Evolutionary conservation across 1,140 invertebrate genomes (phyloP), one percentile per base, ranked within the genome.

Genomic region (Hyles vespertilio): DNA sequence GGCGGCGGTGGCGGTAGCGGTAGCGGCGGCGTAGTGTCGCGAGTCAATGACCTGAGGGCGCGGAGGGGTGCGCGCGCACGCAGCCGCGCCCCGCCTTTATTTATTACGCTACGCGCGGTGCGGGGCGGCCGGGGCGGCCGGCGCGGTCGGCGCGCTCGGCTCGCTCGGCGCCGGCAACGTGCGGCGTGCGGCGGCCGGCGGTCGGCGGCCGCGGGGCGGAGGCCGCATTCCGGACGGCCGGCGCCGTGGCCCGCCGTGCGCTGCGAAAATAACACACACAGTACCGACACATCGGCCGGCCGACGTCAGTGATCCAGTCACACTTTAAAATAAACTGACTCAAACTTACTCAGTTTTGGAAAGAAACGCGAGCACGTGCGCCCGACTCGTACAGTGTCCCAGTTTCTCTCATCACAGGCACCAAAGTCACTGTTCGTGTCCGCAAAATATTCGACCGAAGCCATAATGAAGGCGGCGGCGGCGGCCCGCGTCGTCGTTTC

Each of bases 41-140:
- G 76, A 81, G 84, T 87, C 84, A 87, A 84, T 81, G 84, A 85
- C 84, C 84, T 66, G 77, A 81, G 71, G 74, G 70, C 76, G 69
- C 82, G 84, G 81, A 81, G 82, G 77, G 77, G 79, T 84, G 84
- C 84, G 83, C 84, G 77, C 84, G 82, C 84, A 85, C 79, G 78
- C 81, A 84, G 74, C 76, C 74, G 81, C 81, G 84, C 84, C 84
- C 84, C 82, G 82, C 84, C 82, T 87, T 87, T 87, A 85, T 85
- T 87, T 87, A 87, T 85, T 87, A 87, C 84, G 84, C 80, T 87
- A 85, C 84, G 81, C 75, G 81, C 81, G 81, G 79, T 70, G 77
- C 79, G 36, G 5, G 36, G 36, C 36, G 36, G 22, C 22, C 79
- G 36, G 5, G 36, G 36, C 36, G 36, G 22, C 22, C 22, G 22